A percentile compares a stretch with the other conserved stretches of the same genome.
Evolutionary conservation across 1,140 invertebrate species (phyloP).

Genomic region (Caenorhabditis inopinata): DNA sequence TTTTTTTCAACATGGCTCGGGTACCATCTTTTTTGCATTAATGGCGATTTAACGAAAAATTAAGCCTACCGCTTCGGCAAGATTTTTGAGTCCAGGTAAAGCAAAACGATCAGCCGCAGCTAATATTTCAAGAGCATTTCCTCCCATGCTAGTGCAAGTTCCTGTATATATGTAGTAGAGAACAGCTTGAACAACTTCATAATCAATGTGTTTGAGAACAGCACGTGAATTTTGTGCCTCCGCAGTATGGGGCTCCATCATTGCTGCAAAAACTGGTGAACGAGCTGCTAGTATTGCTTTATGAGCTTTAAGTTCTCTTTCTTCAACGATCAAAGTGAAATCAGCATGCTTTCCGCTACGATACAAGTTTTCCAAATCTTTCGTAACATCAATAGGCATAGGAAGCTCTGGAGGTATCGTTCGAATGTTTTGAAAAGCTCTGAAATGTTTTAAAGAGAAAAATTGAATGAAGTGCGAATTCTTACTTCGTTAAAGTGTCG

Average conservation of each 20-base stretch:
- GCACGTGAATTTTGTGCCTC: slow-evolving; percentile 57
- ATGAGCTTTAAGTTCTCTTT: slow-evolving; percentile 60
- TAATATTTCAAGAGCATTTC: slow-evolving; percentile 57
- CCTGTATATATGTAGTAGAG: slow-evolving; percentile 60
- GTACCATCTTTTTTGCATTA: no score
- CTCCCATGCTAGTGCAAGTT: slow-evolving; percentile 40
- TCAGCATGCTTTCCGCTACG: slow-evolving; percentile 57
- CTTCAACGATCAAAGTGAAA: slow-evolving; percentile 58
- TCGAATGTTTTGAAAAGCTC: background rate
- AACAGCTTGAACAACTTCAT: slow-evolving; percentile 59
- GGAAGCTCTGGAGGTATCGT: background rate
- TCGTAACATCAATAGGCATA: slow-evolving; percentile 15
- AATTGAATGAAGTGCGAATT: background rate
- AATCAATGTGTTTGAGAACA: slow-evolving; percentile 59
- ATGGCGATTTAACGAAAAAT: no score
- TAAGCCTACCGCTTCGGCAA: slow-evolving; percentile 59
- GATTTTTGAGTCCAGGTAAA: slow-evolving; percentile 59
- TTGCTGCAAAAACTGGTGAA: slow-evolving; percentile 66
- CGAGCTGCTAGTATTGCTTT: slow-evolving; percentile 63
- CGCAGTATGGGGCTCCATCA: slow-evolving; percentile 61
- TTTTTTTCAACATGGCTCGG: no score
- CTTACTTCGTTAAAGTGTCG: slow-evolving; percentile 60
- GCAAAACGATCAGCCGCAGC: slow-evolving; percentile 62
- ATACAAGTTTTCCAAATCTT: slow-evolving; percentile 43
- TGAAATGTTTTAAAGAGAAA: background rate